These are phyloP conservation scores for Catharus bicknelli DNA, from an alignment of 2,113 vertebrate species.

Conservation along the genomic window DNA sequence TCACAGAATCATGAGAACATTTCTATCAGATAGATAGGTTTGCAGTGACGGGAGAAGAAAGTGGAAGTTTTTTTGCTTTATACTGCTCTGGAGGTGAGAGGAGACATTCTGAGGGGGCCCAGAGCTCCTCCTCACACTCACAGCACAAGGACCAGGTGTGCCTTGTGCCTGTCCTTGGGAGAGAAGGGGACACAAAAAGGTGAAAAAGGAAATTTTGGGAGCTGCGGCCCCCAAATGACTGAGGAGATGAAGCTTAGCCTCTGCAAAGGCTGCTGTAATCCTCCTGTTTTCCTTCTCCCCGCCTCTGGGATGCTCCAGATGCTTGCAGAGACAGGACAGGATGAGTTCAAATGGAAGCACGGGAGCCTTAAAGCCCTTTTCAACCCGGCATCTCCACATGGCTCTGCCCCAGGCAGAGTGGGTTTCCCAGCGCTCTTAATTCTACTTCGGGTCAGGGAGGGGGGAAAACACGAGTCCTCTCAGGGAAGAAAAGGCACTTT, in stretches of 20 bases:
- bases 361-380: not conserved
- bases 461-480: not conserved
- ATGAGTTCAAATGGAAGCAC: accelerated
- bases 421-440: not conserved
- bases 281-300: not conserved
- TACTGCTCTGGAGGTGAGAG: not conserved
- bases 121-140: not conserved
- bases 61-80: not conserved
- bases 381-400: accelerated
- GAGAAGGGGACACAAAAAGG: not conserved
- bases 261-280: not conserved
- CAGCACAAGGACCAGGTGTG: not conserved
- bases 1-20: not conserved
- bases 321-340: not conserved
- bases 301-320: not conserved
- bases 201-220: not conserved
- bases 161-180: accelerated
- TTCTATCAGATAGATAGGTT: not conserved
- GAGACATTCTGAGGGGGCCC: accelerated
- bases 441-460: not conserved
- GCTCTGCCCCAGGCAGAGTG: not conserved
- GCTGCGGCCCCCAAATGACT: not conserved
- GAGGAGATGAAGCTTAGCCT: not conserved
- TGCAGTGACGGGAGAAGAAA: not conserved
- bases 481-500: constrained; percentile 23